Evolutionary conservation across 1,140 invertebrate genomes (phyloP).

Genomic region (Sarcophaga peregrina): DNA sequence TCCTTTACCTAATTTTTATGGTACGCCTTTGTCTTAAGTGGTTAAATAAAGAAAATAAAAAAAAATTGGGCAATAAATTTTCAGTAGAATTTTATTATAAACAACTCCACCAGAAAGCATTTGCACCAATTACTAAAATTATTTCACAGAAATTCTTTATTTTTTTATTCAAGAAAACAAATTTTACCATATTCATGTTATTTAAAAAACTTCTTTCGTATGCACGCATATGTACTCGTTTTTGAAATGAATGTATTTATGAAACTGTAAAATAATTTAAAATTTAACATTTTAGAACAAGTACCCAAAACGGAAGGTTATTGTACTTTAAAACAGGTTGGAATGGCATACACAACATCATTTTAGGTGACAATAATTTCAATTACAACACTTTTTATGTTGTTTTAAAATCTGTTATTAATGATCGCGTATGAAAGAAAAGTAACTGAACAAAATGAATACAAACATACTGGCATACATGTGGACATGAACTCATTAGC

Average conservation of each 20-base stretch:
- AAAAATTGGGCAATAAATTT: too few relatives aligned
- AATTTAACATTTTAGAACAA: not conserved
- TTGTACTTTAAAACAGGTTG: conserved; percentile 2
- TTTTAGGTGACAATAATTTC: not conserved
- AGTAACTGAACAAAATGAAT: not conserved
- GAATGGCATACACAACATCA: not conserved
- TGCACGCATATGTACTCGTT: not conserved
- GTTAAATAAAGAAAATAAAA: too few relatives aligned
- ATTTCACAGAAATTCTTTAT: too few relatives aligned
- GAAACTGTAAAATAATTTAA: too few relatives aligned
- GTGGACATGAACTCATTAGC: not conserved
- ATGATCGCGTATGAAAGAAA: not conserved
- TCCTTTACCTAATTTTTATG: too few relatives aligned
- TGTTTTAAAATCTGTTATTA: not conserved
- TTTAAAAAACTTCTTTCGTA: too few relatives aligned
- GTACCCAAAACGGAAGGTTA: not conserved
- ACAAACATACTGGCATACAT: not conserved
- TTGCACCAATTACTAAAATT: too few relatives aligned
- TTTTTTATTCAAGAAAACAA: too few relatives aligned
- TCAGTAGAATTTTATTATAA: too few relatives aligned
- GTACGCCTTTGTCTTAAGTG: too few relatives aligned
- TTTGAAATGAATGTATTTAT: not conserved
- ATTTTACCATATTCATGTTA: too few relatives aligned
- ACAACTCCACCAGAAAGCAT: too few relatives aligned
- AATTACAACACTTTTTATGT: not conserved